Conservation (phyloP, 2,888 invertebrate genomes). For the Cacoxenus indagator region DNA sequence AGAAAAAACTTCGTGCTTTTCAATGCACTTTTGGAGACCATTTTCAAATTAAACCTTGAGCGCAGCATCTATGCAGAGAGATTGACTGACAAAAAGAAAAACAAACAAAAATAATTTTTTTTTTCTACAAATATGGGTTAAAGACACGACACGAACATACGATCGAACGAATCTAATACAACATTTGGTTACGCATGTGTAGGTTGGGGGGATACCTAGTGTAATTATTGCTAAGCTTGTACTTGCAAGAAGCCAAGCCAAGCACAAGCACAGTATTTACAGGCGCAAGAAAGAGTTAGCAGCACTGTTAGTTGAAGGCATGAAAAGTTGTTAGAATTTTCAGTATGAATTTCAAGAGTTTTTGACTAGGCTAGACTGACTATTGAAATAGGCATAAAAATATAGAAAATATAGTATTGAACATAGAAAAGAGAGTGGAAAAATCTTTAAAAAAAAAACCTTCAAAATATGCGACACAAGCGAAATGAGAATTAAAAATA, state of each 20-base stretch:
- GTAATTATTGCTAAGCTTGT: constrained; percentile 68
- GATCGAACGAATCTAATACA: too few species aligned
- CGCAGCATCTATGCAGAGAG: constrained; percentile 59
- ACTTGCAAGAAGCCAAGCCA: constrained; percentile 56
- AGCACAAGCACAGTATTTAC: constrained; percentile 35
- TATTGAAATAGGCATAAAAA: too few species aligned
- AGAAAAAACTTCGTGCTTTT: not conserved
- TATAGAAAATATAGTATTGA: too few species aligned
- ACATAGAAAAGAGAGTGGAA: not conserved
- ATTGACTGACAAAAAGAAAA: constrained; percentile 32
- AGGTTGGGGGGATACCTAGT: constrained; percentile 68
- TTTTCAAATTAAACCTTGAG: not conserved
- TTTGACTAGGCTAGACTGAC: too few species aligned
- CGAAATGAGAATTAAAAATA: too few species aligned
- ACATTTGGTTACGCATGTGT: too few species aligned
- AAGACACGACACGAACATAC: too few species aligned
- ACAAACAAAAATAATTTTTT: too few species aligned
- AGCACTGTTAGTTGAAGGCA: not conserved
- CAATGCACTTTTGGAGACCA: not conserved
- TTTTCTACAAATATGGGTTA: too few species aligned
- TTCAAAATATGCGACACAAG: not conserved
- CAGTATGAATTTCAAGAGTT: too few species aligned
- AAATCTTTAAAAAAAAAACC: not conserved
- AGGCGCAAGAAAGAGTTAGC: not conserved
- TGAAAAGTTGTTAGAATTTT: too few species aligned